Evolutionary conservation across 2,888 invertebrate species (phyloP).

Genomic region (Drosophila trichaetosa): DNA sequence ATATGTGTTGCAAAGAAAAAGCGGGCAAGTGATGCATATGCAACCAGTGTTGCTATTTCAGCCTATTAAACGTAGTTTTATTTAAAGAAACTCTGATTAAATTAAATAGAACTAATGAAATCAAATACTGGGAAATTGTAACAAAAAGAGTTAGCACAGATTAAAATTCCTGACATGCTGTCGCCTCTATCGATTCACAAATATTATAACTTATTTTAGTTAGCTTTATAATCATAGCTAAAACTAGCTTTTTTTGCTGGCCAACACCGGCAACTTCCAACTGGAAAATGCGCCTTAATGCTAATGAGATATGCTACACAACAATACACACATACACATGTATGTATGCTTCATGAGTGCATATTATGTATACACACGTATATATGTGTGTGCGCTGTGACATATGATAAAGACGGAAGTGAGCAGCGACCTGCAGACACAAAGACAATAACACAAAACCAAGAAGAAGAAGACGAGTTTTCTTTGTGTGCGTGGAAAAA

Average conservation of each 20-base stretch:
- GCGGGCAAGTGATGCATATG: constrained; percentile 18
- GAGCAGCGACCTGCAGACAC: constrained; percentile 59
- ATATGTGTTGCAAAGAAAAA: constrained; percentile 3
- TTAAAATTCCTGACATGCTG: neutral
- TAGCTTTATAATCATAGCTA: neutral
- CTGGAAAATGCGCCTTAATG: constrained; percentile 70
- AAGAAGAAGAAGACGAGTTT: constrained; percentile 12
- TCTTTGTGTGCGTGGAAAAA: constrained; percentile 45
- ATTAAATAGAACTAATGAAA: neutral
- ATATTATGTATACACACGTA: neutral
- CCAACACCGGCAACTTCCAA: constrained; percentile 47
- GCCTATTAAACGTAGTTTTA: neutral
- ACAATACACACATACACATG: neutral
- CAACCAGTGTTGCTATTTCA: constrained; percentile 17
- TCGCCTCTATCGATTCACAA: neutral
- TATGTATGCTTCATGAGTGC: neutral
- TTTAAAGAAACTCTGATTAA: neutral
- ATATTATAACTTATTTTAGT: neutral
- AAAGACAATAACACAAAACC: constrained; percentile 56
- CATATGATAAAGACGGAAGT: constrained; percentile 68
- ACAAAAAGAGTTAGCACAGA: neutral
- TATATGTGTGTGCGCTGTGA: constrained; percentile 24
- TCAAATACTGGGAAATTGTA: neutral
- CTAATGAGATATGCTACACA: constrained; percentile 59
- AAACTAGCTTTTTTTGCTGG: neutral